These are phyloP conservation scores for Todiramphus chloris DNA, from an alignment of 2,113 vertebrate genomes.

Conservation along the genomic window DNA sequence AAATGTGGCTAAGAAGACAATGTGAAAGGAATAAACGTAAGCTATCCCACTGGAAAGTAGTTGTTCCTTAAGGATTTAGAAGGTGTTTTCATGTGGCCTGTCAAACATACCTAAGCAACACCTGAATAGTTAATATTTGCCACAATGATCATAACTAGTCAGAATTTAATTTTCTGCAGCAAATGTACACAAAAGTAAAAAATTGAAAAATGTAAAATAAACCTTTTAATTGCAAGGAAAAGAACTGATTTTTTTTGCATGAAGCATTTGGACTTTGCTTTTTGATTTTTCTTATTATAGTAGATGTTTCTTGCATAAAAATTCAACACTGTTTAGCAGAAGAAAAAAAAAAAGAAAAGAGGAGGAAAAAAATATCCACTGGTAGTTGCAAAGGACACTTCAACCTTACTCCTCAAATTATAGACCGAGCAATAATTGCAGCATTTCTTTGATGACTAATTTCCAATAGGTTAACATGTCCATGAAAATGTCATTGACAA, in stretches of 20 bases:
- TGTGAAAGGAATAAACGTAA: background rate
- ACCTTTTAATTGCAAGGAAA: background rate
- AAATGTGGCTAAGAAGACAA: background rate
- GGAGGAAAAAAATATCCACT: background rate
- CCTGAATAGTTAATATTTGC: background rate
- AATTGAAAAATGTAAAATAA: background rate
- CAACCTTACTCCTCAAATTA: background rate
- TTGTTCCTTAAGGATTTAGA: background rate
- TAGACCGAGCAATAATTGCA: background rate
- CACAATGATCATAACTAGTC: background rate
- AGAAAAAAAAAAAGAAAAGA: background rate
- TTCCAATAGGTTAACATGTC: conserved; percentile 5
- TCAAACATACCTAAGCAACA: background rate
- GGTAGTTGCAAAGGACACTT: background rate
- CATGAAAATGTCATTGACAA: background rate
- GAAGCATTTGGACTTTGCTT: background rate
- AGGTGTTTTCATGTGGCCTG: fast-evolving
- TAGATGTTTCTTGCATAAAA: background rate
- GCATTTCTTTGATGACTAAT: background rate
- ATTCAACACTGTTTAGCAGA: background rate
- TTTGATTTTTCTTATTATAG: background rate
- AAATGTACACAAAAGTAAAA: background rate
- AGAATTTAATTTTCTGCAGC: background rate
- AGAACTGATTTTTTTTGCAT: background rate
- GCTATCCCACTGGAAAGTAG: background rate